phyloP scores from a whole-genome alignment of 2,888 invertebrate species.

The Oscheius sp. region DNA sequence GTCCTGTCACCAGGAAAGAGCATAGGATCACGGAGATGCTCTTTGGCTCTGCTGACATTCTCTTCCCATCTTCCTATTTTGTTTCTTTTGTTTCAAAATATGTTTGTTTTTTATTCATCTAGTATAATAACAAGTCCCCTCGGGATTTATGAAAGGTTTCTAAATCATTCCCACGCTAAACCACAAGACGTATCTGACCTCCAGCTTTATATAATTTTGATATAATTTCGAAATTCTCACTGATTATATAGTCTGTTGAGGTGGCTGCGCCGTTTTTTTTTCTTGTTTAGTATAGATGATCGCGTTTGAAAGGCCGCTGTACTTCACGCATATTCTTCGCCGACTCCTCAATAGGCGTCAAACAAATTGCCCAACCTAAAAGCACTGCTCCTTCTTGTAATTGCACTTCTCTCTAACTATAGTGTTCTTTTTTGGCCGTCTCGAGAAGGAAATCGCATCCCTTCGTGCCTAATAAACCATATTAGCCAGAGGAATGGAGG shows the following conservation, averaged over 20 bases:
- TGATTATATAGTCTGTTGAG: no score
- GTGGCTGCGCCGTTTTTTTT: not conserved
- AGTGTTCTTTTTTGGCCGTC: slow-evolving; percentile 12
- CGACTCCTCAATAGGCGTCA: slow-evolving; percentile 24
- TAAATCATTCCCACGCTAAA: not conserved
- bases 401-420: slow-evolving; percentile 18
- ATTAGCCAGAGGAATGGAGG: slow-evolving; percentile 16
- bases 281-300: not conserved
- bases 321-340: slow-evolving; percentile 18
- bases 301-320: slow-evolving; percentile 3
- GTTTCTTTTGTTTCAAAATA: no score
- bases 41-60: no score
- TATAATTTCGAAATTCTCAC: not conserved
- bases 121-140: no score
- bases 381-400: slow-evolving; percentile 20
- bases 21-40: no score
- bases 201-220: not conserved
- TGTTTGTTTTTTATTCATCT: no score
- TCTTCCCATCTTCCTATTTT: no score
- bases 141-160: no score
- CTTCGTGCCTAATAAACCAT: slow-evolving; percentile 12
- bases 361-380: slow-evolving; percentile 26
- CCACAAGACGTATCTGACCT: not conserved
- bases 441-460: slow-evolving; percentile 4
- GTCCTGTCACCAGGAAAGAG: no score